Evolutionary conservation across 2,888 invertebrate genomes (phyloP).

Genomic region (Dicyrtoma fusca): DNA sequence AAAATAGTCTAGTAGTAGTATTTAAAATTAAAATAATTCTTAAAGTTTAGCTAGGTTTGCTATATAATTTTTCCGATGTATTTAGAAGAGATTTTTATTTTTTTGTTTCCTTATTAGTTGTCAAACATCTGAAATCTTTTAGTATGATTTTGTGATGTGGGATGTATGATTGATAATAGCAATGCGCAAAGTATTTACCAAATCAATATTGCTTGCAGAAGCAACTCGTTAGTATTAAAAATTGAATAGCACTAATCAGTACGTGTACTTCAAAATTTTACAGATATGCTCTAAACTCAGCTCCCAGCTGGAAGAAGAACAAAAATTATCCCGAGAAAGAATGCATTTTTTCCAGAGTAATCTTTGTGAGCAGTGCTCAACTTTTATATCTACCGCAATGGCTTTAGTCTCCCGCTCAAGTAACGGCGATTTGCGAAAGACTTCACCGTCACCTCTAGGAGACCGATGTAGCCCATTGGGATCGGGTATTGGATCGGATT

Average conservation of each 20-base stretch:
- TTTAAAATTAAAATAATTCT: too few species aligned
- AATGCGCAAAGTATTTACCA: background rate
- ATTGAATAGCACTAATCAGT: background rate
- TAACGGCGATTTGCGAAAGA: conserved; percentile 38
- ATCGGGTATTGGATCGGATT: conserved; percentile 13
- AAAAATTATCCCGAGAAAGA: conserved; percentile 48
- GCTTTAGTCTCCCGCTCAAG: conserved; percentile 43
- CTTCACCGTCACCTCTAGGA: conserved; percentile 27
- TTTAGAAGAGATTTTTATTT: too few species aligned
- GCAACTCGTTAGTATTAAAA: background rate
- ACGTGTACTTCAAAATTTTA: conserved; percentile 39
- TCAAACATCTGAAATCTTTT: too few species aligned
- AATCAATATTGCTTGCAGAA: background rate
- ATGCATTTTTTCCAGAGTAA: conserved; percentile 52
- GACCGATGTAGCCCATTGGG: conserved; percentile 7
- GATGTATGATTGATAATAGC: too few species aligned
- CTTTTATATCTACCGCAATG: conserved; percentile 52
- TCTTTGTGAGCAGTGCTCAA: conserved; percentile 48
- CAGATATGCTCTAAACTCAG: conserved; percentile 67
- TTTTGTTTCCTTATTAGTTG: too few species aligned
- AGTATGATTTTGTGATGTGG: too few species aligned
- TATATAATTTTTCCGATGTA: too few species aligned
- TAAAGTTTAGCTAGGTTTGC: too few species aligned
- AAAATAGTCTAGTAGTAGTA: too few species aligned
- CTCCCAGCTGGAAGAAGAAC: conserved; percentile 51